Conservation (phyloP, 2,888 invertebrate species). For the Encarsia formosa region DNA sequence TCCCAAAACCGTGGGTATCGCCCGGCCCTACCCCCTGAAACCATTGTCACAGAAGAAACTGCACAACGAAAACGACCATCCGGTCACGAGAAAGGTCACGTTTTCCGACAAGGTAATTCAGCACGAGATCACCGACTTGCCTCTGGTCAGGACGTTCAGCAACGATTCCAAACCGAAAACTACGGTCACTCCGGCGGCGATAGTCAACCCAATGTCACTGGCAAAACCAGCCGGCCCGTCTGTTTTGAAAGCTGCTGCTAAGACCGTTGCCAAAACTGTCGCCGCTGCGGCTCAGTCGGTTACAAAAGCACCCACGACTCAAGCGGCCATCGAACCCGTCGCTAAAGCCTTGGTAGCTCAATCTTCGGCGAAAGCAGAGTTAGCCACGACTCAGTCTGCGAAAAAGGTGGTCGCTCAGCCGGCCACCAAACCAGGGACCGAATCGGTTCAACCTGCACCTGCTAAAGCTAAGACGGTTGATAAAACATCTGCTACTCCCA, state of each 20-base stretch:
- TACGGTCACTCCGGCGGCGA: conserved; percentile 3
- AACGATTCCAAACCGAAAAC: conserved; percentile 12
- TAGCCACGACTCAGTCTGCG: neutral
- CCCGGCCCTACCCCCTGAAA: conserved; percentile 22
- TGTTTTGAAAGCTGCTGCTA: conserved; percentile 12
- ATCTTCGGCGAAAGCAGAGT: no score
- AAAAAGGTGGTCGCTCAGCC: no score
- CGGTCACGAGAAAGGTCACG: conserved; percentile 13
- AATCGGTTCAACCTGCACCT: no score
- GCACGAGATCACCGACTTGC: conserved; percentile 20
- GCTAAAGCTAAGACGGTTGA: no score
- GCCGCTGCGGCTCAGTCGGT: conserved; percentile 12
- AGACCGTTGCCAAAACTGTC: conserved; percentile 8
- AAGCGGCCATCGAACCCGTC: neutral
- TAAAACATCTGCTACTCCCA: no score
- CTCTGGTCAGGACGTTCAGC: conserved; percentile 2
- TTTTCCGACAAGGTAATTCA: conserved; percentile 26
- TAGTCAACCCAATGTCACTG: neutral
- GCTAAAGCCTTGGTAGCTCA: no score
- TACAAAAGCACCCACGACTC: neutral
- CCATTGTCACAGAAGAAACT: conserved; percentile 42
- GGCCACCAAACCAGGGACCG: no score
- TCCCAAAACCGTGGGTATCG: neutral
- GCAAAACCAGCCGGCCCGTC: neutral
- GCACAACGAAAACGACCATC: conserved; percentile 32